These are phyloP conservation scores for Danio kyathit DNA, from an alignment of 2,797 vertebrate species.

Conservation along the genomic window DNA sequence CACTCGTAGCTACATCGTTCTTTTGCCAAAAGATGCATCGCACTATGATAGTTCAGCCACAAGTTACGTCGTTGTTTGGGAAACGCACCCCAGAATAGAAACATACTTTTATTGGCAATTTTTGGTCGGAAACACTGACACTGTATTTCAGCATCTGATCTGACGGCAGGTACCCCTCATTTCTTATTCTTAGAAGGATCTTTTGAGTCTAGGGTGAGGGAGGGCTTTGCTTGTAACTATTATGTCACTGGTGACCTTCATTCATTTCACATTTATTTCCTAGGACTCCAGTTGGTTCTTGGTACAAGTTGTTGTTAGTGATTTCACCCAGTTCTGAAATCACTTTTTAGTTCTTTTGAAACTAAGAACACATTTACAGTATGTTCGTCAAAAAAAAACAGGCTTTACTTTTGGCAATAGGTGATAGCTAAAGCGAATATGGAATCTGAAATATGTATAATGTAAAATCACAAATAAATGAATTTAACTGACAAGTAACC, in stretches of 20 bases:
- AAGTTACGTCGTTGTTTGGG: too few species aligned
- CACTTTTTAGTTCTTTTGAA: background rate
- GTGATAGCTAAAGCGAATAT: background rate
- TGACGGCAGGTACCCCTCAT: too few species aligned
- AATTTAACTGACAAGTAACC: background rate
- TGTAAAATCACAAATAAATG: background rate
- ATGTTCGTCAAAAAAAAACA: background rate
- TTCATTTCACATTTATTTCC: slow-evolving; percentile 14
- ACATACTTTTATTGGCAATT: too few species aligned
- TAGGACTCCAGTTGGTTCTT: slow-evolving; percentile 1
- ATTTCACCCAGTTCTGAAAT: background rate
- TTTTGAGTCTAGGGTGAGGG: background rate
- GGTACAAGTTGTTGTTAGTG: background rate
- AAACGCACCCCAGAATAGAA: too few species aligned
- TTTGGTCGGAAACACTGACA: too few species aligned
- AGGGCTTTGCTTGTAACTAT: slow-evolving; percentile 8
- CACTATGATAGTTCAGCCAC: too few species aligned
- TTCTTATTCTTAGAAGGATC: background rate
- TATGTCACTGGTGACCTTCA: background rate
- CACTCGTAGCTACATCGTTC: too few species aligned
- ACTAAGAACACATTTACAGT: background rate
- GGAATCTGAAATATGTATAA: background rate
- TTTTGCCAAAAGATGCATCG: too few species aligned
- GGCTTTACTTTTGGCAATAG: background rate
- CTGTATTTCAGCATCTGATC: too few species aligned